Evolutionary conservation across 2,797 vertebrate genomes (phyloP), one percentile per base, ranked within the genome.

Genomic region (Eleutherodactylus coqui): DNA sequence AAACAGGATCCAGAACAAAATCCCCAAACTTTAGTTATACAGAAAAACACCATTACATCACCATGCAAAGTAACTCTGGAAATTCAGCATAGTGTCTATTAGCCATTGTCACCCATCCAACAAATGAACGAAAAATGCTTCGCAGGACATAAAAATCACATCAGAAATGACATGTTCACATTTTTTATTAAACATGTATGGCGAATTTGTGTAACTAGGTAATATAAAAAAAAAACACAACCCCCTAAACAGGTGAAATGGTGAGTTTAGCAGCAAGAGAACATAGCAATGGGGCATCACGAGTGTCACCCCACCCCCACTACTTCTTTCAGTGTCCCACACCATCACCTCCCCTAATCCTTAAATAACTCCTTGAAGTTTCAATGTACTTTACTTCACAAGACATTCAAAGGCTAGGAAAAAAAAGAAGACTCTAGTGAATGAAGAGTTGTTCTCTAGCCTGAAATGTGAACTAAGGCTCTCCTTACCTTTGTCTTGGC

Each of bases 401-500:
- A 79, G 55, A 75, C 55, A 75, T 53, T 87, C 43, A 83, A 53
- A 47, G 79, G 86, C 43, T 78, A 29, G 58, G 72, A 72, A 38
- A 69, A 38, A 38, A 79, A n/a, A 80, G 69, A 29, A 19, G 29
- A n/a, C 10, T 60, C 53, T 45, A 76, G 73, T 87, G 77, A 87
- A 79, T 84, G 41, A 34, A 55, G 41, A 17, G n/a, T 49, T 81
- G 69, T 76, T 76, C 70, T 36, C 27, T 24, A n/a, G 27, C 29
- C n/a, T 58, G 41, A 14, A 51, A 72, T 32, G n/a, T 49, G 27
- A 34, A 41, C 14, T 41, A 24, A 21, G 53, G 41, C 47, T 80
- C 53, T 64, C 69, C 85, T 87, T 87, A 87, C 86, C 86, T 87
- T 87, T 87, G 43, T 79, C 76, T 85, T 87, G 86, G 70, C 82